Evolutionary conservation across 1,140 invertebrate genomes (phyloP), one percentile per base, ranked within the genome.

Genomic region (Anastrepha obliqua): DNA sequence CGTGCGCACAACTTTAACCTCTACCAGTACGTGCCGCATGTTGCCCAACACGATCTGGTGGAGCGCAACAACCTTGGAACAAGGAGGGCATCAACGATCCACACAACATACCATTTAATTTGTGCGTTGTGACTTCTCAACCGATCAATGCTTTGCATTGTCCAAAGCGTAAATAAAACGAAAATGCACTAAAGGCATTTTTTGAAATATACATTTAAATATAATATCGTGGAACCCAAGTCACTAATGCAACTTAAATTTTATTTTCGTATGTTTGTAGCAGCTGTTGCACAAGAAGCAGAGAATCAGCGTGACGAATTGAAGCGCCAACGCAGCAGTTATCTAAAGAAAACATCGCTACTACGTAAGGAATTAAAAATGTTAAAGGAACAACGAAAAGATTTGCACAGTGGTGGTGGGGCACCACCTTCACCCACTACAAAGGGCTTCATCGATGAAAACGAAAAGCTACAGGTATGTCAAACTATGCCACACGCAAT

Each of bases 241-340:
- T 29, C n/a, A 44, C 42, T 86, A 64, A 86, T 86, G 29, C 51
- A 2, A 44, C 17, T 47, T 74, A 0, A 44, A 17, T 86, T 70
- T 87, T 87, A 44, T 67, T 87, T 87, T 67, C 62, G 55, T 55
- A 65, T 87, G 44, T 15, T 67, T 65, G 11, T 51, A 65, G 64
- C 86, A 95, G 97, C 96, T 70, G 96, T 97, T 90, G 96, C 96
- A 89, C 95, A 97, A 89, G 97, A 97, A 94, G 95, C 96, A 90
- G 95, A 96, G 89, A 96, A 97, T 89, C 97, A 97, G 90, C 96
- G 96, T 93, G 96, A 96, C 2, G 96, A 96, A 87, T 91, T 97
- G 87, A 95, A 95, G 17, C 96, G 96, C 89, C 96, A 97, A 90
- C 95, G 96, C 13, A 96, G 97, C 90, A 96, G 97, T 90, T 97